phyloP scores from a whole-genome alignment of 2,797 vertebrate species.

The Lycodopsis pacificus region DNA sequence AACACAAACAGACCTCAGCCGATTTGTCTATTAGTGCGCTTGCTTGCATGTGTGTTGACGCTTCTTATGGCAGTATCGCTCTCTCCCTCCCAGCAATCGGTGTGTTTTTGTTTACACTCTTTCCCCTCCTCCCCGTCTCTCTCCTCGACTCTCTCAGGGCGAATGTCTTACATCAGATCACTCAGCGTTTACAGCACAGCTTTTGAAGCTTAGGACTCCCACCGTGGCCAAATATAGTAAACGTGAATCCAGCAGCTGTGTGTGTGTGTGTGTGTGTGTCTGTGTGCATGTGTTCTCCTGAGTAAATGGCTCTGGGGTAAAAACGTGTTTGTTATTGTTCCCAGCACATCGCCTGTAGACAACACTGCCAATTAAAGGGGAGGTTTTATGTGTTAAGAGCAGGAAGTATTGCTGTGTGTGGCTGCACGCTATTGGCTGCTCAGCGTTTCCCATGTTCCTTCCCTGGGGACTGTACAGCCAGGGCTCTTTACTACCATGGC shows the following conservation, averaged over 20 bases:
- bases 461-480: conserved; percentile 65
- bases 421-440: conserved; percentile 73
- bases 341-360: conserved; percentile 78
- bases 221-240: conserved; percentile 82
- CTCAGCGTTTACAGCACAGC: conserved; percentile 78
- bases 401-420: conserved; percentile 80
- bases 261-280: conserved; percentile 33
- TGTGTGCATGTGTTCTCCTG: conserved; percentile 60
- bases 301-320: conserved; percentile 75
- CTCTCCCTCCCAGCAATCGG: conserved; percentile 33
- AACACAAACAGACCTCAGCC: conserved; percentile 47
- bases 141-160: conserved; percentile 57
- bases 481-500: conserved; percentile 69
- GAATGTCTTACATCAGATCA: conserved; percentile 78
- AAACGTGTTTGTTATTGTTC: conserved; percentile 85
- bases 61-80: conserved; percentile 31
- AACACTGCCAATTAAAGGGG: conserved; percentile 82
- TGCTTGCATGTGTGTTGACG: conserved; percentile 11
- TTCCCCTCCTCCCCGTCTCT: conserved; percentile 22
- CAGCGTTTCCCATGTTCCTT: conserved; percentile 67
- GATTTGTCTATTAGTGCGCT: neutral
- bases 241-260: conserved; percentile 65
- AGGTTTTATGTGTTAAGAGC: conserved; percentile 80
- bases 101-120: conserved; percentile 73
- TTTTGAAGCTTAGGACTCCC: conserved; percentile 81